Conservation (phyloP, 2,113 vertebrate species). For the Hypanus sabinus region DNA sequence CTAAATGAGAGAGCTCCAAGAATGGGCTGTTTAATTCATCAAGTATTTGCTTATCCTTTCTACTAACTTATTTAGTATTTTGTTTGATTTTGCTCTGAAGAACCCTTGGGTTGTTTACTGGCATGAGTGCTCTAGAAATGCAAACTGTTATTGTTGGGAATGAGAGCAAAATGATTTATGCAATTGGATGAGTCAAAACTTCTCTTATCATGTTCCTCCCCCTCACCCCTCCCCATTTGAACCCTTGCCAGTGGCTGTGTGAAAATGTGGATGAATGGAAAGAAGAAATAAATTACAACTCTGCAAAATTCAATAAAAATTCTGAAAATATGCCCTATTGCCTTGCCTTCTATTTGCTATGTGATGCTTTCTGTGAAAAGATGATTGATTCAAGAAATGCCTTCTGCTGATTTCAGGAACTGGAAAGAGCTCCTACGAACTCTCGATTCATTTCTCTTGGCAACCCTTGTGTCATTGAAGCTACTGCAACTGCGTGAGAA, state of each 20-base stretch:
- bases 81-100: background rate
- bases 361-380: background rate
- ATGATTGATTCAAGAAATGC: conserved; percentile 1
- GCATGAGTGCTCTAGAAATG: background rate
- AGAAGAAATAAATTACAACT: conserved; percentile 1
- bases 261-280: background rate
- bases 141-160: background rate
- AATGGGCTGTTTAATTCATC: background rate
- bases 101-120: background rate
- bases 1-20: no score
- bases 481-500: conserved; percentile 43
- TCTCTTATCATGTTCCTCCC: background rate
- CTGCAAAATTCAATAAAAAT: background rate
- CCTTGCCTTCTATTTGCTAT: no score
- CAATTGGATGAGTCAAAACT: background rate
- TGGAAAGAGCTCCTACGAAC: conserved; percentile 35
- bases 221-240: no score
- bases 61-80: background rate
- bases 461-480: conserved; percentile 43
- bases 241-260: background rate
- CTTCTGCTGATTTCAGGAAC: background rate
- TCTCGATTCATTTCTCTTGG: conserved; percentile 40
- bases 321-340: background rate
- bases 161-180: background rate
- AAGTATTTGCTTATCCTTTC: background rate